These are phyloP conservation scores for Porites cylindrica DNA, from an alignment of 92 coral and sea anemone genomes.

Conservation along the genomic window DNA sequence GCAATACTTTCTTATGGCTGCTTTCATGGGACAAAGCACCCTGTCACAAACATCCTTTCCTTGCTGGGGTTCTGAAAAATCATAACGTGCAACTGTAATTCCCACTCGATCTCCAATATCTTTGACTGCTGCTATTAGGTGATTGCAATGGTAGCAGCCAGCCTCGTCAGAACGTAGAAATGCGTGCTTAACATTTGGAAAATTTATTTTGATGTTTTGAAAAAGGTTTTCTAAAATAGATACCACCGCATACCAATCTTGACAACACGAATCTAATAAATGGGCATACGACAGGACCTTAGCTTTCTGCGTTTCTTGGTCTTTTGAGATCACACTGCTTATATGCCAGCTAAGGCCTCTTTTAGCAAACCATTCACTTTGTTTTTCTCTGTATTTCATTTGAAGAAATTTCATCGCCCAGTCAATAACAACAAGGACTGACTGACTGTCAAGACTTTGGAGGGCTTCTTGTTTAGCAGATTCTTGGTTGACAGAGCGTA, in stretches of 20 bases:
- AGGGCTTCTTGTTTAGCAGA: conserved; percentile 46
- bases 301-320: background rate
- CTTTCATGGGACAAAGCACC: no score
- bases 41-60: no score
- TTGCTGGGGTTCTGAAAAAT: no score
- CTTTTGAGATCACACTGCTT: conserved; percentile 31
- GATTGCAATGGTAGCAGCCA: no score
- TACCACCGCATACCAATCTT: conserved; percentile 67
- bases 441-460: background rate
- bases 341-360: conserved; percentile 41
- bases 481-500: conserved; percentile 58
- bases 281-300: conserved; percentile 45
- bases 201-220: background rate
- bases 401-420: conserved; percentile 16
- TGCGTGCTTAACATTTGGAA: no score
- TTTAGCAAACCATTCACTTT: conserved; percentile 36
- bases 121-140: no score
- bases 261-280: conserved; percentile 61
- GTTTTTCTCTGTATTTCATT: conserved; percentile 11
- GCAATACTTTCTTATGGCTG: no score
- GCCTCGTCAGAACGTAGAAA: no score
- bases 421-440: conserved; percentile 16
- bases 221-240: conserved; percentile 59
- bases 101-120: no score
- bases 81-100: no score